Percentiles rank a stretch among this genome's conserved stretches.
Conservation (phyloP, 1,140 invertebrate species). For the Spodoptera frugiperda region DNA sequence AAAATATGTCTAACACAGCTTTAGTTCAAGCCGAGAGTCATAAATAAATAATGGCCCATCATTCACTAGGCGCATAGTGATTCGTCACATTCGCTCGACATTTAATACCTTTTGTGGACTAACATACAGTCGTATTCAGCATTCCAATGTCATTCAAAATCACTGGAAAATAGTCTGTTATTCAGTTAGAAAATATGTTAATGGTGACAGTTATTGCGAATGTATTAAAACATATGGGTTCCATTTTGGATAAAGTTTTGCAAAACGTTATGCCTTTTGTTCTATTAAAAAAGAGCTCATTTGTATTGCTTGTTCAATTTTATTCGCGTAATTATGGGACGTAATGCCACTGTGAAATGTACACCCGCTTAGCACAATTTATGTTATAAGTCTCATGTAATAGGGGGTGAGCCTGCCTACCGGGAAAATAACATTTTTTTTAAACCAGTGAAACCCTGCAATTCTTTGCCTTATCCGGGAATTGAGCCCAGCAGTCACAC, state of each 20-base stretch:
- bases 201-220: constrained; percentile 19
- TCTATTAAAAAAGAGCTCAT: too few relatives aligned
- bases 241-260: background rate
- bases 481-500: too few relatives aligned
- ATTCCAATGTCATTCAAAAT: constrained; percentile 1
- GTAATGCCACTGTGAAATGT: too few relatives aligned
- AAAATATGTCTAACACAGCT: background rate
- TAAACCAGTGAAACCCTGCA: too few relatives aligned
- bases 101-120: constrained; percentile 18
- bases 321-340: too few relatives aligned
- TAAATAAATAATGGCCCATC: constrained; percentile 21
- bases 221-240: constrained; percentile 15
- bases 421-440: too few relatives aligned
- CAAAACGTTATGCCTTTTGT: too few relatives aligned
- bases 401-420: too few relatives aligned
- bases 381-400: too few relatives aligned
- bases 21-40: background rate
- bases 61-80: constrained; percentile 19
- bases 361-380: too few relatives aligned
- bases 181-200: constrained; percentile 35
- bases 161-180: constrained; percentile 10
- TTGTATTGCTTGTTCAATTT: too few relatives aligned
- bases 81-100: constrained; percentile 27
- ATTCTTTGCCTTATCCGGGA: too few relatives aligned
- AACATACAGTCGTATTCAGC: constrained; percentile 8